Evolutionary conservation across 2,888 invertebrate genomes (phyloP), one percentile per base, ranked within the genome.

Genomic region (Microdon myrmicae): DNA sequence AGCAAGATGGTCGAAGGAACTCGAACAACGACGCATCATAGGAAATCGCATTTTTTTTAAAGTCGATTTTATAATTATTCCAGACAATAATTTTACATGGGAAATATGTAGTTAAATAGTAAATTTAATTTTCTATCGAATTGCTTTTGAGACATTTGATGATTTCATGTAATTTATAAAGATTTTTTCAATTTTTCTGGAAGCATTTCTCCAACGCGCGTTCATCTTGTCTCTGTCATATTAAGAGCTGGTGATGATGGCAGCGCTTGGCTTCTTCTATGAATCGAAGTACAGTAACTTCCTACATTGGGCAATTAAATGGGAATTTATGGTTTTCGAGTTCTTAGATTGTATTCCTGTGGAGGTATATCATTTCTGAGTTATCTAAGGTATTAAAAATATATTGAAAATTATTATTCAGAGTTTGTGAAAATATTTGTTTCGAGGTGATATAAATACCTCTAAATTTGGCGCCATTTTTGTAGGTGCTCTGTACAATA

Each of bases 401-500:
- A 23, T 23, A 23, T 37, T 8, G 6, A 7, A 10, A 3, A 10
- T 43, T 13, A 13, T 32, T 37, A 13, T 13, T 35, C 16, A 6
- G 4, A 20, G 22, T 28, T 44, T 34, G n/a, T n/a, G 22, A 9
- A 9, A 28, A 28, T 3, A 16, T 32, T 34, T 6, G 20, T 19
- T 17, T 2, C 17, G 4, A 9, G 12, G 23, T 17, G 14, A 29
- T 8, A 20, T 20, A 29, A 47, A 20, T 12, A 19, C 10, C 10
- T 39, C 12, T 9, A 10, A 58, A 53, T 64, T 64, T 64, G 58
- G 58, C 64, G 64, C 64, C 64, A 64, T 64, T 64, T 61, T 58
- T 64, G 43, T 55, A 41, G 39, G 34, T 7, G 7, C 34, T 45
- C 20, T 16, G n/a, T n/a, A n/a, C n/a, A n/a, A n/a, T n/a, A n/a